These are phyloP conservation scores for Ctenochaetus hawaiiensis DNA, from an alignment of 2,797 vertebrate genomes.

Conservation along the genomic window DNA sequence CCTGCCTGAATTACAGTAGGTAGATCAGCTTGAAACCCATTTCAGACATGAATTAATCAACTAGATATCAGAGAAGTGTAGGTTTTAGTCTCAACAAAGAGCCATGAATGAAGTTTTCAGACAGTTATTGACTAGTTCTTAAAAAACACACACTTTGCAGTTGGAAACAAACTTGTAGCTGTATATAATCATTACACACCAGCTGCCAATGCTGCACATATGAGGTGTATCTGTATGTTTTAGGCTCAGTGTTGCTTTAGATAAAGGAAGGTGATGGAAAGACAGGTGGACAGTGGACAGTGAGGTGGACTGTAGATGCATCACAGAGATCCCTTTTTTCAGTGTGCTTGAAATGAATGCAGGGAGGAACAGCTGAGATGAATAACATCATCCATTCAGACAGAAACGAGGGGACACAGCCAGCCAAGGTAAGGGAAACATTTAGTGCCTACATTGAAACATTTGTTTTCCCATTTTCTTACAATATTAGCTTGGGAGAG, in stretches of 20 bases:
- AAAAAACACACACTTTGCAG: background rate
- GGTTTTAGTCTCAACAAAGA: constrained; percentile 32
- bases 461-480: background rate
- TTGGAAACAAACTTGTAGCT: background rate
- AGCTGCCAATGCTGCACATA: background rate
- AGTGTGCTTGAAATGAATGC: constrained; percentile 17
- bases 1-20: background rate
- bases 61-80: background rate
- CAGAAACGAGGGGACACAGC: constrained; percentile 31
- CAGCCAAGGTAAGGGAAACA: background rate
- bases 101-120: background rate
- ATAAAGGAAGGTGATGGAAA: background rate
- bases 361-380: constrained; percentile 30
- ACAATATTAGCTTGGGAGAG: background rate
- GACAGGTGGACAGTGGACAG: constrained; percentile 18
- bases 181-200: background rate
- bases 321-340: constrained; percentile 36
- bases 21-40: background rate
- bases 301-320: background rate
- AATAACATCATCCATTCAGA: constrained; percentile 18
- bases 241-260: constrained; percentile 34
- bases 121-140: background rate
- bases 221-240: constrained; percentile 29
- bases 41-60: constrained; percentile 3
- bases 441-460: background rate